Evolutionary conservation across 2,113 vertebrate species (phyloP).

Genomic region (Silurus glanis): DNA sequence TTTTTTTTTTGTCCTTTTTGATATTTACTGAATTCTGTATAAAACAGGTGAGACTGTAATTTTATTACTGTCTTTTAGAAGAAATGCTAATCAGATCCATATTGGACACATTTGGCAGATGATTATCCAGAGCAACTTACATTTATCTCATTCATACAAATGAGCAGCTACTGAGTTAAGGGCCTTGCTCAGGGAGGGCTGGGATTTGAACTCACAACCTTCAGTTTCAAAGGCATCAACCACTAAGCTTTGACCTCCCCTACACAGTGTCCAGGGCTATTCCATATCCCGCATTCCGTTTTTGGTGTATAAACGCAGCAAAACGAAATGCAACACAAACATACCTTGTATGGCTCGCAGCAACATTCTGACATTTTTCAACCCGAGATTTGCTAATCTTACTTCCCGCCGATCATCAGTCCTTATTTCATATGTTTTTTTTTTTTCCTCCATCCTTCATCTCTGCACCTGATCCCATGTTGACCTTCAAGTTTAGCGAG

Average conservation of each 20-base stretch:
- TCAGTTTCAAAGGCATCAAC: no score
- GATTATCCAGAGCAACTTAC: no score
- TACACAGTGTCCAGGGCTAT: no score
- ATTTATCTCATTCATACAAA: no score
- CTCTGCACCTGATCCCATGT: slow-evolving; percentile 15
- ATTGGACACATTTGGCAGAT: no score
- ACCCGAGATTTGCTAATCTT: background rate
- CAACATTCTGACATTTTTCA: background rate
- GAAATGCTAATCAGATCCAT: background rate
- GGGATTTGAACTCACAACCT: no score
- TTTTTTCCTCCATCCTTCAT: background rate
- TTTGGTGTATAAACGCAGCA: background rate
- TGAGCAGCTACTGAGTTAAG: no score
- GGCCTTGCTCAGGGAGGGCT: no score
- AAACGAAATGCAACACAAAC: background rate
- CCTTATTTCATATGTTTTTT: background rate
- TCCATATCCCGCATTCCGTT: background rate
- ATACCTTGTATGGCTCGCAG: background rate
- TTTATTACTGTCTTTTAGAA: background rate
- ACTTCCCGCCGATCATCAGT: background rate
- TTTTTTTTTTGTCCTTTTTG: slow-evolving; percentile 15
- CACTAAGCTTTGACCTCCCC: no score
- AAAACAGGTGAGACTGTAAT: background rate
- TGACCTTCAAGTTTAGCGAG: slow-evolving; percentile 27
- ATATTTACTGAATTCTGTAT: slow-evolving; percentile 24